Percentiles rank a stretch among this genome's conserved stretches.
phyloP scores from a whole-genome alignment of 2,113 vertebrate genomes.

The Podarcis cretensis region DNA sequence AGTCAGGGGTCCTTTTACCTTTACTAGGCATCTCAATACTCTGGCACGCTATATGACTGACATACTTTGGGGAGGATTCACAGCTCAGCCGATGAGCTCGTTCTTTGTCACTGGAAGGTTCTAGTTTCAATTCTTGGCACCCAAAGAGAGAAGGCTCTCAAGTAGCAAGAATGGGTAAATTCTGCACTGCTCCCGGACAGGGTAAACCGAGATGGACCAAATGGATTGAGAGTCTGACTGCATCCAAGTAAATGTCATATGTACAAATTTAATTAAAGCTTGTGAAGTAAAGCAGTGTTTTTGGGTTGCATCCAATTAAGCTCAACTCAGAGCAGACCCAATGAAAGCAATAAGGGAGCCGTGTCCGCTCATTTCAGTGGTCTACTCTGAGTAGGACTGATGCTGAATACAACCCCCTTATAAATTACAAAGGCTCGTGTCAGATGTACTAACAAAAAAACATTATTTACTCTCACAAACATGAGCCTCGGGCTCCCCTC shows the following conservation, averaged over 20 bases:
- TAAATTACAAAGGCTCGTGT: background rate
- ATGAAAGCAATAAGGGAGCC: too few species aligned
- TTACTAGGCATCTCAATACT: background rate
- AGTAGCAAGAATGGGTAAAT: background rate
- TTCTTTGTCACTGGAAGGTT: background rate
- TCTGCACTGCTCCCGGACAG: background rate
- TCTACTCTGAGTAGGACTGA: too few species aligned
- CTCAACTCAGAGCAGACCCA: too few species aligned
- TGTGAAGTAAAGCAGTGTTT: background rate
- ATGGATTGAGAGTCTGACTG: background rate
- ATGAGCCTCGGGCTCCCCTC: background rate
- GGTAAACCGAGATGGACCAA: too few species aligned
- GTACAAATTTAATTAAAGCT: background rate
- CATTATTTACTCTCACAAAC: background rate
- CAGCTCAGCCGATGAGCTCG: background rate
- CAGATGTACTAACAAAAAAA: background rate
- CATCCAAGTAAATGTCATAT: background rate
- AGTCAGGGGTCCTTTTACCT: too few species aligned
- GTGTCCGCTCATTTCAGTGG: too few species aligned
- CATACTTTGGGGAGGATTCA: background rate
- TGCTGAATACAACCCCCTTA: too few species aligned
- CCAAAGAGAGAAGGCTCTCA: background rate
- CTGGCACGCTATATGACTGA: background rate
- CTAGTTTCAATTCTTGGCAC: background rate
- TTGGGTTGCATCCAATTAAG: background rate